These are phyloP conservation scores for Eretmocerus hayati DNA, from an alignment of 2,888 invertebrate species.

Conservation along the genomic window DNA sequence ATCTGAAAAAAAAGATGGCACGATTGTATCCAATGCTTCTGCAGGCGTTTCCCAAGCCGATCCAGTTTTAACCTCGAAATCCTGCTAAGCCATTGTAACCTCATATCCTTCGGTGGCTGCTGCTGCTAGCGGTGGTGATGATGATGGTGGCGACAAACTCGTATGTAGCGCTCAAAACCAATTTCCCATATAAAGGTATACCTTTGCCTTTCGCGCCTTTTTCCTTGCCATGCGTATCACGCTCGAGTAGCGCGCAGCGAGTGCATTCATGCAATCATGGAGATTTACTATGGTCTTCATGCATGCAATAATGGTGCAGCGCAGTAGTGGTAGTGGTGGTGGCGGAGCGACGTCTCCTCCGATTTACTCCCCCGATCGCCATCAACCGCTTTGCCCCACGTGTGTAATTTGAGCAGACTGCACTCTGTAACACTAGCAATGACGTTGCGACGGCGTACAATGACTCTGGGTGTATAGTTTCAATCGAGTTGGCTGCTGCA, in stretches of 20 bases:
- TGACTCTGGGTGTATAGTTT: constrained; percentile 25
- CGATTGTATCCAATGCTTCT: too few relatives aligned
- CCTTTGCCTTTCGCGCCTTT: not conserved
- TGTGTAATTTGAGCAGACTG: constrained; percentile 12
- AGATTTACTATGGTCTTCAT: too few relatives aligned
- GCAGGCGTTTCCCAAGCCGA: constrained; percentile 11
- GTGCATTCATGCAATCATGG: too few relatives aligned
- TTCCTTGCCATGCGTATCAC: not conserved
- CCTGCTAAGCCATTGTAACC: constrained; percentile 17
- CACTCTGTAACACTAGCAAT: constrained; percentile 12
- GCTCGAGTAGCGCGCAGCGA: too few relatives aligned
- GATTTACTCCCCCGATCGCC: constrained; percentile 9
- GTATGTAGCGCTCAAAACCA: not conserved
- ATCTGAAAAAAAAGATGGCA: too few relatives aligned
- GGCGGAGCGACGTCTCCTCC: constrained; percentile 6
- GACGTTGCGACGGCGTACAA: too few relatives aligned
- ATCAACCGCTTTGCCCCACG: not conserved
- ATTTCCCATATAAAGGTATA: constrained; percentile 2
- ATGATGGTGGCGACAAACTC: not conserved
- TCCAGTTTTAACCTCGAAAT: constrained; percentile 13
- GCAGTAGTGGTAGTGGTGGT: too few relatives aligned
- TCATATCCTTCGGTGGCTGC: constrained; percentile 4
- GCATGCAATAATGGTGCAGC: too few relatives aligned
- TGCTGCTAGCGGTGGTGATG: not conserved
- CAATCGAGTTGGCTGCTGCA: constrained; percentile 11